Evolutionary conservation across 2,113 vertebrate species (phyloP).

Genomic region (Antennarius striatus): DNA sequence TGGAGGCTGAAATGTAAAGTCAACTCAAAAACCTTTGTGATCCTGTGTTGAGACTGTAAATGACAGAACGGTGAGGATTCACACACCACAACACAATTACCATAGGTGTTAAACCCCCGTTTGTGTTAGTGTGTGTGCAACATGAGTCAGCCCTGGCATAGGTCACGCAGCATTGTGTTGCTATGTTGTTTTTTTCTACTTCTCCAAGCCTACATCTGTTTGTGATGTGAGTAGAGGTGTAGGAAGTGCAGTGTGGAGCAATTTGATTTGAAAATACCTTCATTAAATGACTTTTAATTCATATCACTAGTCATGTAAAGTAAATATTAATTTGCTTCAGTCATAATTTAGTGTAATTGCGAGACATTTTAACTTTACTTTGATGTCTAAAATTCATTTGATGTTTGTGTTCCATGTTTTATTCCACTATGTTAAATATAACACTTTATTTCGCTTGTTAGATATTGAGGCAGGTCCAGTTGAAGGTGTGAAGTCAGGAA

Average conservation of each 20-base stretch:
- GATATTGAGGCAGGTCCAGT: constrained; percentile 6
- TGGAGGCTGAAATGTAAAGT: too few species aligned
- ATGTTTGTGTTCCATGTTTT: too few species aligned
- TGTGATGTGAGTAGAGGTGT: constrained; percentile 26
- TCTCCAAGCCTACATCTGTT: constrained; percentile 31
- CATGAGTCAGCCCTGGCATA: constrained; percentile 37
- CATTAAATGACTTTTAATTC: background rate
- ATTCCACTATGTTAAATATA: too few species aligned
- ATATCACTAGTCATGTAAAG: background rate
- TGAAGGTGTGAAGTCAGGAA: background rate
- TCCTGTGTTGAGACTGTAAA: constrained; percentile 1
- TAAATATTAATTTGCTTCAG: too few species aligned
- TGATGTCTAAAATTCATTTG: too few species aligned
- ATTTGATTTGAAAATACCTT: background rate
- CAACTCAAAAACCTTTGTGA: background rate
- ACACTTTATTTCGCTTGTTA: too few species aligned
- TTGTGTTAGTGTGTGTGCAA: constrained; percentile 18
- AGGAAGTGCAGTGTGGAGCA: background rate
- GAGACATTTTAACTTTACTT: too few species aligned
- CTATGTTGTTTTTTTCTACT: background rate
- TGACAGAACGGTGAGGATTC: background rate
- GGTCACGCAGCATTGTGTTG: constrained; percentile 17
- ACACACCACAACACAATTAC: constrained; percentile 26
- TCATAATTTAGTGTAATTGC: too few species aligned
- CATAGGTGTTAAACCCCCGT: constrained; percentile 8